phyloP scores from a whole-genome alignment of 2,888 invertebrate genomes.

The Aphrophora alni region DNA sequence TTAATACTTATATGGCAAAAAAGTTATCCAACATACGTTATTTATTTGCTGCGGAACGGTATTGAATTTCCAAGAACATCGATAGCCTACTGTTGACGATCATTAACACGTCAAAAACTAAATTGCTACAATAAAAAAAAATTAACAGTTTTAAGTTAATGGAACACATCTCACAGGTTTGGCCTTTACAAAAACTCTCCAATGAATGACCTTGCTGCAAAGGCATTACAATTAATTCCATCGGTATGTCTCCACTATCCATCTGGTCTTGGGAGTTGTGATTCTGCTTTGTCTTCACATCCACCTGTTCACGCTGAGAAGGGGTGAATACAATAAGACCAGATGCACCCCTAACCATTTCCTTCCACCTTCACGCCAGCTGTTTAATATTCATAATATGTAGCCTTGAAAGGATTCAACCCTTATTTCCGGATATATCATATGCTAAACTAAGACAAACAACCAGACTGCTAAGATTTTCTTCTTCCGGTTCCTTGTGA shows the following conservation, averaged over 20 bases:
- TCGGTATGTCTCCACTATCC: neutral
- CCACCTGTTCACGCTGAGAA: constrained; percentile 6
- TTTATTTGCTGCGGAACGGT: too few relatives aligned
- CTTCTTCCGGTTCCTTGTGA: neutral
- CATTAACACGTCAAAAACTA: too few relatives aligned
- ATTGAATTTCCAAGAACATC: too few relatives aligned
- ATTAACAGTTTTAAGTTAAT: too few relatives aligned
- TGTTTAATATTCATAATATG: constrained; percentile 6
- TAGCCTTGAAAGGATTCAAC: constrained; percentile 1
- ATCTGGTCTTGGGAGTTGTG: neutral
- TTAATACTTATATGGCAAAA: too few relatives aligned
- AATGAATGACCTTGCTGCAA: neutral
- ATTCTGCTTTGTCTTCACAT: neutral
- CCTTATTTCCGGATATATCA: constrained; percentile 1
- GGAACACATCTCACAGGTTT: too few relatives aligned
- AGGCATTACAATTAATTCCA: neutral
- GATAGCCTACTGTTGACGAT: too few relatives aligned
- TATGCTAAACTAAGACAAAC: neutral
- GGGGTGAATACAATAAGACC: constrained; percentile 6
- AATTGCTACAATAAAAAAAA: too few relatives aligned
- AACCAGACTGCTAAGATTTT: neutral
- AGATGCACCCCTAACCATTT: constrained; percentile 9
- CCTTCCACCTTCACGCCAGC: neutral
- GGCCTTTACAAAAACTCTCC: too few relatives aligned
- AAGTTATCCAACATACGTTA: too few relatives aligned